phyloP scores from a whole-genome alignment of 2,797 vertebrate genomes.

The Pteropus rufus region DNA sequence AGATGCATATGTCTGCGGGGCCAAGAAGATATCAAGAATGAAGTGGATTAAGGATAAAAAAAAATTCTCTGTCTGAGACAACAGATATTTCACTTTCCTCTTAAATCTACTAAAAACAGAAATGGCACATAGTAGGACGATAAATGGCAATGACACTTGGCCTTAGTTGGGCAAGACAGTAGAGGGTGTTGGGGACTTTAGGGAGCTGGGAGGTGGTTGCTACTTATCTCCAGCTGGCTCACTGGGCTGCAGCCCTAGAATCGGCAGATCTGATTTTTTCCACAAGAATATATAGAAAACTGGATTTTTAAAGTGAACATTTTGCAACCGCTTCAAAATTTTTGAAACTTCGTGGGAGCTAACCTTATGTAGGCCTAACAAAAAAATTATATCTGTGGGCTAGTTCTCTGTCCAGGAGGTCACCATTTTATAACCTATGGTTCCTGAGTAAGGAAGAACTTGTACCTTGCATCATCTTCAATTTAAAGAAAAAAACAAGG shows the following conservation, averaged over 20 bases:
- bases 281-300: neutral
- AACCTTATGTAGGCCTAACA: neutral
- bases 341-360: neutral
- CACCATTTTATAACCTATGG: neutral
- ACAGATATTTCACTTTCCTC: neutral
- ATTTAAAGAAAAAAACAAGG: neutral
- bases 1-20: neutral
- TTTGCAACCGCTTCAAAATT: neutral
- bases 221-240: neutral
- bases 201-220: neutral
- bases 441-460: neutral
- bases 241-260: neutral
- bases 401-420: neutral
- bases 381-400: neutral
- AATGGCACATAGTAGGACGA: neutral
- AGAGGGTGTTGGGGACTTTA: neutral
- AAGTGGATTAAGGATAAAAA: neutral
- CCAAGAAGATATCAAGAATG: neutral
- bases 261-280: neutral
- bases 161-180: neutral
- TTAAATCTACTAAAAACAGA: neutral
- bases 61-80: neutral
- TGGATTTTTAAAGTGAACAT: neutral
- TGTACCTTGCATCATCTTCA: neutral
- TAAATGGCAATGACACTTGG: neutral